These are phyloP conservation scores for Sapajus apella DNA, from an alignment of 2,113 vertebrate species.

Conservation along the genomic window DNA sequence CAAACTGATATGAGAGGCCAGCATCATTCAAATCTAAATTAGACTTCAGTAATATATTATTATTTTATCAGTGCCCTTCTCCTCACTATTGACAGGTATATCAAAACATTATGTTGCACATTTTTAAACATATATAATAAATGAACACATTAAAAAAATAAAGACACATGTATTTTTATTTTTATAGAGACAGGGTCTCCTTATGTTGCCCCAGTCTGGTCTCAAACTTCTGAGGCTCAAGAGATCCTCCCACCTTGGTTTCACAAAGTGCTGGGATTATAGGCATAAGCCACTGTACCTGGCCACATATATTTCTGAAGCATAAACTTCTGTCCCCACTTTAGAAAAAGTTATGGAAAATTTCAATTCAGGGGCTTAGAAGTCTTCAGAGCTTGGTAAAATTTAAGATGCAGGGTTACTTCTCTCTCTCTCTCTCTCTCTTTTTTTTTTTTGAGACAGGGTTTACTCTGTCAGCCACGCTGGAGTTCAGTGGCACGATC, in stretches of 20 bases:
- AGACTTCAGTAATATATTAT: background rate
- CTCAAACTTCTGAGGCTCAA: too few species aligned
- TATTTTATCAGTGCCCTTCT: background rate
- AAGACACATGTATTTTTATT: background rate
- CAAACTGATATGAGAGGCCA: background rate
- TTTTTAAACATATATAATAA: background rate
- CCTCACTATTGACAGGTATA: background rate
- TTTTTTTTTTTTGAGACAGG: too few species aligned
- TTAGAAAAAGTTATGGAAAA: background rate
- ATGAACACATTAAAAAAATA: background rate
- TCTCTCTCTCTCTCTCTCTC: background rate
- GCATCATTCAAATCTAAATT: constrained; percentile 20
- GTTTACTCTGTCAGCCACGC: too few species aligned
- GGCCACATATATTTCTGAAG: background rate
- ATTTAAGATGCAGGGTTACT: constrained; percentile 31
- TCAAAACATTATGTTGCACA: background rate
- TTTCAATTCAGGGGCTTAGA: constrained; percentile 1
- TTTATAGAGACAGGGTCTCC: too few species aligned
- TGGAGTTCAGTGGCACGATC: too few species aligned
- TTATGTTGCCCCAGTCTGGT: too few species aligned
- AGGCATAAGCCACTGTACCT: too few species aligned
- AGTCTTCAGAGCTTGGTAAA: background rate
- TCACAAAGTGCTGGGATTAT: too few species aligned
- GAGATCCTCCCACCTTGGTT: too few species aligned
- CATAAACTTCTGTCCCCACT: background rate